Evolutionary conservation across 1,140 invertebrate genomes (phyloP).

Genomic region (Vanessa atalanta): DNA sequence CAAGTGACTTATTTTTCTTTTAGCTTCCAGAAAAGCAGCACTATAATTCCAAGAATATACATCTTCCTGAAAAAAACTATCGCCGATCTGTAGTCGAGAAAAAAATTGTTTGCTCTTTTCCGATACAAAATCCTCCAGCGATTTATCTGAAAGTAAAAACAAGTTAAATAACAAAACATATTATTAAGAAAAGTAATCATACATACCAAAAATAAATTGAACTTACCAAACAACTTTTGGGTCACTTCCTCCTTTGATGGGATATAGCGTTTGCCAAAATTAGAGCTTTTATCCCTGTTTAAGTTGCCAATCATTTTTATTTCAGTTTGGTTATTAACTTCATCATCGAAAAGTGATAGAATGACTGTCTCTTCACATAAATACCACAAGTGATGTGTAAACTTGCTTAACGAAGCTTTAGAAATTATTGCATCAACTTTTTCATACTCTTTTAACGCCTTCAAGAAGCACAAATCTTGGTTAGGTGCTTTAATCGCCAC

Average conservation of each 20-base stretch:
- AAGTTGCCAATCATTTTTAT: constrained; percentile 16
- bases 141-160: constrained; percentile 9
- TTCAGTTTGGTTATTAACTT: constrained; percentile 23
- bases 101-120: no score
- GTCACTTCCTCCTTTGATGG: constrained; percentile 10
- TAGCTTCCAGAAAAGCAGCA: constrained; percentile 12
- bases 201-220: no score
- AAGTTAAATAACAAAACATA: no score
- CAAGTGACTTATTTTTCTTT: constrained; percentile 31
- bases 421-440: constrained; percentile 30
- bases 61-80: neutral
- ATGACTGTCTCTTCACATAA: constrained; percentile 9
- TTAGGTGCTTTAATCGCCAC: constrained; percentile 33
- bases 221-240: no score
- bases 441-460: no score
- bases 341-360: constrained; percentile 26
- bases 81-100: no score
- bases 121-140: constrained; percentile 2
- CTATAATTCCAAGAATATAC: no score
- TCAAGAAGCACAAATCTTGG: no score
- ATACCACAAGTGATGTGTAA: constrained; percentile 35
- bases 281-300: constrained; percentile 1
- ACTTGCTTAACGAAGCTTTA: constrained; percentile 31
- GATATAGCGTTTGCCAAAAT: neutral
- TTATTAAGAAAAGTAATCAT: no score